Conservation (phyloP, 1,140 invertebrate genomes). For the Teleogryllus occipitalis region DNA sequence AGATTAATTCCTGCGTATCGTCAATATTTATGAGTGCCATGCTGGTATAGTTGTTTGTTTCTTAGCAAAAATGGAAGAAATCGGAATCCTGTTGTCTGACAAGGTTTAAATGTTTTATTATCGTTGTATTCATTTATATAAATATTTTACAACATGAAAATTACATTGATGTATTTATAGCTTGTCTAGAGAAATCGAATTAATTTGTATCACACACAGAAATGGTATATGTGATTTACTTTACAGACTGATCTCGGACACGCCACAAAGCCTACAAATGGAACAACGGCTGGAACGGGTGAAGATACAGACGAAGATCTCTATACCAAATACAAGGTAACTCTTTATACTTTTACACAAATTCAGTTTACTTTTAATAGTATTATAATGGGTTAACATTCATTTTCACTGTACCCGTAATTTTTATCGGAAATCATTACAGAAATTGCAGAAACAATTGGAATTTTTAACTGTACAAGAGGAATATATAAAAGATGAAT, state of each 20-base stretch:
- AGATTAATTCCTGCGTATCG: too few species aligned
- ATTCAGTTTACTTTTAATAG: constrained; percentile 12
- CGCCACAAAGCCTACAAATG: constrained; percentile 47
- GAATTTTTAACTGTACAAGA: constrained; percentile 96
- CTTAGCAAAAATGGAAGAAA: constrained; percentile 51
- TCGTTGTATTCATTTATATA: not conserved
- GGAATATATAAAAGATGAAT: constrained; percentile 98
- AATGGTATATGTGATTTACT: constrained; percentile 23
- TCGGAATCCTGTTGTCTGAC: constrained; percentile 58
- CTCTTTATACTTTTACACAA: not conserved
- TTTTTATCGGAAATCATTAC: constrained; percentile 26
- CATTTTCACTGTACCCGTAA: not conserved
- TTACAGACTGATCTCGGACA: constrained; percentile 51
- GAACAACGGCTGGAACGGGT: constrained; percentile 41
- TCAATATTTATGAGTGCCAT: too few species aligned
- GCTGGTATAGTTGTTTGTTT: too few species aligned
- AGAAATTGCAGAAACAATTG: constrained; percentile 92
- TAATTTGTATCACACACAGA: not conserved
- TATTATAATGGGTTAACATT: not conserved
- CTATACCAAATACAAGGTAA: constrained; percentile 89
- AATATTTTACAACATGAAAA: not conserved
- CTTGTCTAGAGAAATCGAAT: not conserved
- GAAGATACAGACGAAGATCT: constrained; percentile 85
- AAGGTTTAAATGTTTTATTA: constrained; percentile 42
- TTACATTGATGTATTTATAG: not conserved